Conservation (phyloP, 2,113 vertebrate genomes). For the Eretmochelys imbricata region DNA sequence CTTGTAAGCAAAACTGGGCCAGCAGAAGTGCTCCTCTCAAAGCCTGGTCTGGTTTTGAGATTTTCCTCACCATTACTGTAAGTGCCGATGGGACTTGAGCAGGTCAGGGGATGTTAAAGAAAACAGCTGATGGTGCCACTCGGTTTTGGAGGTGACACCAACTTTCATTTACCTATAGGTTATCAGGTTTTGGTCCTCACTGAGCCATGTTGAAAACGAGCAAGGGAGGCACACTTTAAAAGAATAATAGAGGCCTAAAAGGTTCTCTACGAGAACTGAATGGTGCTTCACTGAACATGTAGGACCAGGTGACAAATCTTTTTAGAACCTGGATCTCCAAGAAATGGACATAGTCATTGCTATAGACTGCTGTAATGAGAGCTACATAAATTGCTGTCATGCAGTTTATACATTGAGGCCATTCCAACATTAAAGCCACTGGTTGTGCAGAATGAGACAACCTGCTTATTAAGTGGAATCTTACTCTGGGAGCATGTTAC, state of each 20-base stretch:
- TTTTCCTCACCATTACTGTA: neutral
- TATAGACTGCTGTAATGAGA: neutral
- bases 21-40: neutral
- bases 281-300: neutral
- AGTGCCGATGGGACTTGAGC: neutral
- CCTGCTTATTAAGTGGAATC: neutral
- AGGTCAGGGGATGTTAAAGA: neutral
- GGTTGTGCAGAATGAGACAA: neutral
- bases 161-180: neutral
- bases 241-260: neutral
- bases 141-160: neutral
- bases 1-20: fast-evolving
- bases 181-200: neutral
- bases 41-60: neutral
- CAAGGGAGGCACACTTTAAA: neutral
- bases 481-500: neutral
- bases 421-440: neutral
- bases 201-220: neutral
- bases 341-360: neutral
- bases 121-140: neutral
- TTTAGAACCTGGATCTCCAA: neutral
- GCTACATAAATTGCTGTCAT: neutral
- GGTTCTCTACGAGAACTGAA: neutral
- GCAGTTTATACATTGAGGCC: neutral
- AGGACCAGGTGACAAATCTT: neutral